phyloP scores from a whole-genome alignment of 2,888 invertebrate genomes.

The Campoplex capitator region DNA sequence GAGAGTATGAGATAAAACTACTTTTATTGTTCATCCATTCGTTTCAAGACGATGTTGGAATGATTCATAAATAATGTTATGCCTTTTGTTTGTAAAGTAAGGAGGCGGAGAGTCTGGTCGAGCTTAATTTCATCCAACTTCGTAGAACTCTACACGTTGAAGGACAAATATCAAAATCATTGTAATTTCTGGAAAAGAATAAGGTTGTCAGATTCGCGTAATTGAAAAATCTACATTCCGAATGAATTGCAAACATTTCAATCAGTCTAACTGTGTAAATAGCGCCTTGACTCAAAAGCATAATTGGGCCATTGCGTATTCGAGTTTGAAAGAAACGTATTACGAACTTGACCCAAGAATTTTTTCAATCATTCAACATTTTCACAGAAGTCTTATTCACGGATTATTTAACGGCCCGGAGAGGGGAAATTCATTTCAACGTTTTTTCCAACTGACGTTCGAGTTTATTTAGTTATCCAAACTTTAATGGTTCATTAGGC shows the following conservation, averaged over 20 bases:
- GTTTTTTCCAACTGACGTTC: conserved; percentile 12
- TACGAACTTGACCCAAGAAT: background rate
- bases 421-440: background rate
- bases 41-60: background rate
- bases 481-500: conserved; percentile 57
- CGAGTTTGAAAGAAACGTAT: background rate
- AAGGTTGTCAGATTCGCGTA: background rate
- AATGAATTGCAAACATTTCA: background rate
- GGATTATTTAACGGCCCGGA: conserved; percentile 1
- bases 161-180: background rate
- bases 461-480: conserved; percentile 54
- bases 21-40: background rate
- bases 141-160: background rate
- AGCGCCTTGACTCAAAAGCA: background rate
- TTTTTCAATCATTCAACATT: background rate
- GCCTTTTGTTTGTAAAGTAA: background rate
- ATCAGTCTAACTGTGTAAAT: background rate
- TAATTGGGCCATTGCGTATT: background rate
- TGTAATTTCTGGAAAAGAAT: background rate
- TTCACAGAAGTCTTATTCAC: background rate
- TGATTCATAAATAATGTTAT: background rate
- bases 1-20: background rate
- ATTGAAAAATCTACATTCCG: background rate
- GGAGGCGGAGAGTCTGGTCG: background rate
- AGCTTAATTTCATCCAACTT: background rate